A percentile compares a stretch with the other conserved stretches of the same genome.
These are phyloP conservation scores for Chaetodon auriga DNA, from an alignment of 2,113 vertebrate species.

Conservation along the genomic window DNA sequence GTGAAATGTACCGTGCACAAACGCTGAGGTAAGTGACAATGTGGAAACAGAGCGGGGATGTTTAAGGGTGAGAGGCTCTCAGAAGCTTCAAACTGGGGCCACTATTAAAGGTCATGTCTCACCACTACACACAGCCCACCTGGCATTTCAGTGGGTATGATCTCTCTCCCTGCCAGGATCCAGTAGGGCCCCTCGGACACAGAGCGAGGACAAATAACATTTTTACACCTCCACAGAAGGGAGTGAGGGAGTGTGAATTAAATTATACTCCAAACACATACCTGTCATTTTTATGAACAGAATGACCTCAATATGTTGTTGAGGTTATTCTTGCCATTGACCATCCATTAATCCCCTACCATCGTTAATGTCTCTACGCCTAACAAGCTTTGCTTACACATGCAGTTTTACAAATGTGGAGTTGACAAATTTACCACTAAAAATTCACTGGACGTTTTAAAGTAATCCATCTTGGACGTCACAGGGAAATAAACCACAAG, in stretches of 20 bases:
- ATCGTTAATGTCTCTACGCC: too few relatives aligned
- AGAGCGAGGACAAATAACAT: not conserved
- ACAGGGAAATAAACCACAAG: not conserved
- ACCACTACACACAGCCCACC: constrained; percentile 45
- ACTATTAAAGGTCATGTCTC: constrained; percentile 61
- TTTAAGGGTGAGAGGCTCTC: constrained; percentile 62
- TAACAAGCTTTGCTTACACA: not conserved
- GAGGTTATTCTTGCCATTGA: not conserved
- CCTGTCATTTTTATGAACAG: not conserved
- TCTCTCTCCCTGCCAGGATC: constrained; percentile 34
- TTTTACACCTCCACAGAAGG: constrained; percentile 19
- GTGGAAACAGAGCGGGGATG: constrained; percentile 31
- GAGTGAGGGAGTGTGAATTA: constrained; percentile 12
- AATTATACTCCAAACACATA: not conserved
- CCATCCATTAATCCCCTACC: not conserved
- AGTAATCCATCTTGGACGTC: not conserved
- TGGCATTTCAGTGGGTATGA: constrained; percentile 55
- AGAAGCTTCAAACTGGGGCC: constrained; percentile 44
- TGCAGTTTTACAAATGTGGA: too few relatives aligned
- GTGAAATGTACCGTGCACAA: constrained; percentile 43
- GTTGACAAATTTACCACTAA: not conserved
- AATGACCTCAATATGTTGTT: constrained; percentile 2
- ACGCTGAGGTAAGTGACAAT: constrained; percentile 9
- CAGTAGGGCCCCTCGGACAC: constrained; percentile 13
- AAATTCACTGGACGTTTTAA: not conserved